Conservation (phyloP, 2,888 invertebrate species). For the Lumbricus terrestris region DNA sequence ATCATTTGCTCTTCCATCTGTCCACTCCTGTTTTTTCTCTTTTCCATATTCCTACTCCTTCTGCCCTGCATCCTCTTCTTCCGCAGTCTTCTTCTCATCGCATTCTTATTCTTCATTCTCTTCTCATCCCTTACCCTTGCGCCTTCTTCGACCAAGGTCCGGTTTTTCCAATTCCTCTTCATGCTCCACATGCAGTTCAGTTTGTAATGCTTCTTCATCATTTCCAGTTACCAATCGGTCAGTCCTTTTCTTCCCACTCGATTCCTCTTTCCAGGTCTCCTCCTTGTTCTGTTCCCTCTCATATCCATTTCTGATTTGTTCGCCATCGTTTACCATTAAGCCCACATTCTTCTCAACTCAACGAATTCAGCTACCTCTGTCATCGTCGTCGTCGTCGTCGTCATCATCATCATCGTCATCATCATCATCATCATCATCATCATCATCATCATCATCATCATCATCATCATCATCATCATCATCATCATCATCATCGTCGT, state of each 20-base stretch:
- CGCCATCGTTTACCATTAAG: neutral
- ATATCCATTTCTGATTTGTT: neutral
- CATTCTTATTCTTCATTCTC: neutral
- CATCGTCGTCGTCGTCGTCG: neutral
- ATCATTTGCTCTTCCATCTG: no score
- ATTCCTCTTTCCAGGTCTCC: neutral
- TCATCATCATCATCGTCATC: conserved; percentile 5
- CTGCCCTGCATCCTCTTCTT: neutral
- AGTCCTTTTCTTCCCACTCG: neutral
- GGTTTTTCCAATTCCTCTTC: neutral
- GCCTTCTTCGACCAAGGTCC: neutral
- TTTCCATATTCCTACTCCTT: neutral
- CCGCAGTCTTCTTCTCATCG: neutral
- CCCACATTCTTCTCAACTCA: neutral
- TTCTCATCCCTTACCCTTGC: neutral
- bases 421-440: neutral
- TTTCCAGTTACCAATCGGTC: neutral
- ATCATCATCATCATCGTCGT: neutral
- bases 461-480: neutral
- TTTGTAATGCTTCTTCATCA: neutral
- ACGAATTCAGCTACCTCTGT: neutral
- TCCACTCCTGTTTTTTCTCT: neutral
- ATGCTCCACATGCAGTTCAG: neutral
- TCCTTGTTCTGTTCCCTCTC: neutral
- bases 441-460: neutral